phyloP scores from a whole-genome alignment of 1,140 invertebrate genomes.

The Drosophila bocqueti region DNA sequence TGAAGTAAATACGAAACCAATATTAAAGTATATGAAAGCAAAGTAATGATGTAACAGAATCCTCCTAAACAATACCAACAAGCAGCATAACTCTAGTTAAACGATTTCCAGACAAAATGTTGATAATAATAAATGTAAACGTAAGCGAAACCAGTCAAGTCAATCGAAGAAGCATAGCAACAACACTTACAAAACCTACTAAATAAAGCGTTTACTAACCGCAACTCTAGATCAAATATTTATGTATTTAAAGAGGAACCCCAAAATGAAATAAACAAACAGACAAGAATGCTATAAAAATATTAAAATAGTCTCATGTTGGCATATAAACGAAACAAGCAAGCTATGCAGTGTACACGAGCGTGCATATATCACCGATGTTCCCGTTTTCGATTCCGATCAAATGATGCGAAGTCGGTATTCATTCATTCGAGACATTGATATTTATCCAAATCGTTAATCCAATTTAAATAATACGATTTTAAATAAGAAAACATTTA shows the following conservation, averaged over 20 bases:
- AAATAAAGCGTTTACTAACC: constrained; percentile 73
- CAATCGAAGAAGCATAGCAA: constrained; percentile 78
- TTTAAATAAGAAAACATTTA: not conserved
- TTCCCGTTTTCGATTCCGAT: constrained; percentile 18
- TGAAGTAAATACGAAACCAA: constrained; percentile 46
- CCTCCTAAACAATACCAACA: constrained; percentile 75
- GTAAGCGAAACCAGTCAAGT: constrained; percentile 76
- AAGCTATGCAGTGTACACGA: constrained; percentile 37
- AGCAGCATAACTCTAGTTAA: constrained; percentile 69
- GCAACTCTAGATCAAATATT: constrained; percentile 67
- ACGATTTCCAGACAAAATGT: constrained; percentile 68
- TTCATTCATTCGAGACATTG: not conserved
- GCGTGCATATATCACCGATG: constrained; percentile 22
- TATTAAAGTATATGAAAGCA: constrained; percentile 43
- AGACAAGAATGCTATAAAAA: constrained; percentile 37
- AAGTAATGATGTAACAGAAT: constrained; percentile 72
- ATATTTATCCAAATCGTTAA: constrained; percentile 1
- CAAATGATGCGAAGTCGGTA: constrained; percentile 9
- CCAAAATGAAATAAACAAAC: constrained; percentile 32
- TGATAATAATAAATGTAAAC: constrained; percentile 75
- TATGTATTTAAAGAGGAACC: constrained; percentile 40
- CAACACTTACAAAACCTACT: constrained; percentile 59
- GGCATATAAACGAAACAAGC: constrained; percentile 49
- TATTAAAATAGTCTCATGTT: constrained; percentile 64
- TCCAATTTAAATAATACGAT: constrained; percentile 3